Evolutionary conservation across 2,888 invertebrate genomes (phyloP).

Genomic region (Empis stercorea): DNA sequence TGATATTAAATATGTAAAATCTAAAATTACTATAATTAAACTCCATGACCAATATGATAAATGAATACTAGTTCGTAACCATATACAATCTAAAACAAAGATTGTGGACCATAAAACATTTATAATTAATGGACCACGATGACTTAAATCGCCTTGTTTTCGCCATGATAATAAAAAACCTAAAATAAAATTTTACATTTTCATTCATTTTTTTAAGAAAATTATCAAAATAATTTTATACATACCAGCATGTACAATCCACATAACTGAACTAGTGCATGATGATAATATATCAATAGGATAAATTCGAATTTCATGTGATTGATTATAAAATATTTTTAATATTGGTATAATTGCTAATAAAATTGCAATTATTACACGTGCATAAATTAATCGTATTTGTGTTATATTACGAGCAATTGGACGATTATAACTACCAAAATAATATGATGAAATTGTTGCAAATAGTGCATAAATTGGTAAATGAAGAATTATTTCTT

Average conservation of each 20-base stretch:
- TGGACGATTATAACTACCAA: conserved; percentile 52
- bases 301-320: conserved; percentile 39
- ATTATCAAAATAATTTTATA: neutral
- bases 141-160: conserved; percentile 47
- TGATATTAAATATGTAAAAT: conserved; percentile 55
- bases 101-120: conserved; percentile 56
- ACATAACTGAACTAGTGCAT: conserved; percentile 58
- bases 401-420: conserved; percentile 51
- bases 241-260: conserved; percentile 72
- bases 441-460: conserved; percentile 65
- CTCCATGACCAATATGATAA: conserved; percentile 45
- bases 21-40: conserved; percentile 47
- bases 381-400: conserved; percentile 47
- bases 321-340: conserved; percentile 51
- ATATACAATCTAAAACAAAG: conserved; percentile 52
- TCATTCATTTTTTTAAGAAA: neutral
- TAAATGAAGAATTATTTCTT: conserved; percentile 65
- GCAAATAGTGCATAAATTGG: conserved; percentile 63
- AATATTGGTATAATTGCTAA: conserved; percentile 55
- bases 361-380: conserved; percentile 49
- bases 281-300: conserved; percentile 59
- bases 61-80: conserved; percentile 50
- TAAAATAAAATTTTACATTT: conserved; percentile 11
- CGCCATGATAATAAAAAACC: conserved; percentile 48
- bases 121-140: conserved; percentile 59